These are phyloP conservation scores for Catajapyx aquilonaris DNA, from an alignment of 1,140 invertebrate species.

Conservation along the genomic window DNA sequence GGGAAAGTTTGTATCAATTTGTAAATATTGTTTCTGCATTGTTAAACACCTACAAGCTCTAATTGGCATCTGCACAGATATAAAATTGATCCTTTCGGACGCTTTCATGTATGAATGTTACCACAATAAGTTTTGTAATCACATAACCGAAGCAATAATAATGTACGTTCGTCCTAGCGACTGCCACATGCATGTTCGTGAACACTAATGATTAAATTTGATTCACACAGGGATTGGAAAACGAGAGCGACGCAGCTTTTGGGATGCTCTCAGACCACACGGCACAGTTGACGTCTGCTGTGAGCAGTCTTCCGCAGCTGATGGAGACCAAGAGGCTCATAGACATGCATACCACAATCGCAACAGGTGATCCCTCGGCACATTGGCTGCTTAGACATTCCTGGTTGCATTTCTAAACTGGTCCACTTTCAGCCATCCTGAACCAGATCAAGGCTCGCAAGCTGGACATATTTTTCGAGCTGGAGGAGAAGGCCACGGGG, in stretches of 20 bases:
- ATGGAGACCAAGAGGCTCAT: slow-evolving; percentile 93
- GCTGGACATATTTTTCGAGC: slow-evolving; percentile 89
- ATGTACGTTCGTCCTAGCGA: no score
- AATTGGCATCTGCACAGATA: no score
- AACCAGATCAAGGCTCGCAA: slow-evolving; percentile 79
- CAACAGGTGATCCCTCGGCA: slow-evolving; percentile 40
- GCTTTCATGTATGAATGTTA: slow-evolving; percentile 5
- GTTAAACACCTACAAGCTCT: no score
- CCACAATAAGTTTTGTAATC: slow-evolving; percentile 1
- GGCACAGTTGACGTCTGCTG: slow-evolving; percentile 76
- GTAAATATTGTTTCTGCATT: no score
- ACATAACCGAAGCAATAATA: no score
- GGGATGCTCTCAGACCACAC: slow-evolving; percentile 85
- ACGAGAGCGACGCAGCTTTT: slow-evolving; percentile 47
- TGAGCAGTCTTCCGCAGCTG: slow-evolving; percentile 85
- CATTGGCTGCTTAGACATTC: slow-evolving; percentile 10
- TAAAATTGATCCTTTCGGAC: background rate
- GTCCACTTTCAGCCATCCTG: slow-evolving; percentile 39
- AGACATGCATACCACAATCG: slow-evolving; percentile 96
- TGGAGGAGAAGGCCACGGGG: slow-evolving; percentile 93
- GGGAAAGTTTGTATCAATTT: no score
- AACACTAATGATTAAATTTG: no score
- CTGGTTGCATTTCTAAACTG: slow-evolving; percentile 1
- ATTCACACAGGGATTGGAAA: slow-evolving; percentile 37
- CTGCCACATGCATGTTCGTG: no score